phyloP scores from a whole-genome alignment of 1,140 invertebrate species.

The Augochlora pura region DNA sequence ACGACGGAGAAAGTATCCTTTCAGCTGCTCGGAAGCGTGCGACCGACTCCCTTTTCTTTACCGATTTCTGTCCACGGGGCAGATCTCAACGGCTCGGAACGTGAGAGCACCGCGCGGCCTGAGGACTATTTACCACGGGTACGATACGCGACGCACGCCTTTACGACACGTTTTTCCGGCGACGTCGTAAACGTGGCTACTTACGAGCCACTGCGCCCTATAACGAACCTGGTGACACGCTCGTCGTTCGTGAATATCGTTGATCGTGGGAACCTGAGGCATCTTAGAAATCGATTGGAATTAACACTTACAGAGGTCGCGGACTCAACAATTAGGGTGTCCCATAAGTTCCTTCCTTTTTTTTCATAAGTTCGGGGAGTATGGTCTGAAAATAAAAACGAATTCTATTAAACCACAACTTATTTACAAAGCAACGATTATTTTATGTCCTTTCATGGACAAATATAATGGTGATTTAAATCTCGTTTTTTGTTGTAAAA shows the following conservation, averaged over 20 bases:
- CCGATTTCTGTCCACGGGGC: conserved; percentile 22
- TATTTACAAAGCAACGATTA: too few relatives aligned
- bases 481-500: too few relatives aligned
- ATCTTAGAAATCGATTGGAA: too few relatives aligned
- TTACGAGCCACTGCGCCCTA: conserved; percentile 20
- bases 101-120: conserved; percentile 45
- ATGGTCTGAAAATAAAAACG: too few relatives aligned
- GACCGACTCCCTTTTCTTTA: conserved; percentile 43
- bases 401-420: too few relatives aligned
- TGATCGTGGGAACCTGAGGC: conserved; percentile 73
- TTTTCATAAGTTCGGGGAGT: too few relatives aligned
- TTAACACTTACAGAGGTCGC: too few relatives aligned
- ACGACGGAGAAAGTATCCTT: conserved; percentile 64
- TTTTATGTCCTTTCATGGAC: too few relatives aligned
- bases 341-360: too few relatives aligned
- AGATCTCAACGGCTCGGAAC: conserved; percentile 52
- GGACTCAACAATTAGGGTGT: too few relatives aligned
- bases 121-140: conserved; percentile 38
- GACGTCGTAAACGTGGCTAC: conserved; percentile 52
- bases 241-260: conserved; percentile 57
- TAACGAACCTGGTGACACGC: conserved; percentile 48
- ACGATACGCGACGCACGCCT: conserved; percentile 15
- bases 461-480: too few relatives aligned
- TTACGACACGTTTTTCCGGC: conserved; percentile 51
- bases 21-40: conserved; percentile 40